Percentiles rank a stretch among this genome's conserved stretches.
Conservation (phyloP, 1,140 invertebrate genomes). For the Caerostris darwini region DNA sequence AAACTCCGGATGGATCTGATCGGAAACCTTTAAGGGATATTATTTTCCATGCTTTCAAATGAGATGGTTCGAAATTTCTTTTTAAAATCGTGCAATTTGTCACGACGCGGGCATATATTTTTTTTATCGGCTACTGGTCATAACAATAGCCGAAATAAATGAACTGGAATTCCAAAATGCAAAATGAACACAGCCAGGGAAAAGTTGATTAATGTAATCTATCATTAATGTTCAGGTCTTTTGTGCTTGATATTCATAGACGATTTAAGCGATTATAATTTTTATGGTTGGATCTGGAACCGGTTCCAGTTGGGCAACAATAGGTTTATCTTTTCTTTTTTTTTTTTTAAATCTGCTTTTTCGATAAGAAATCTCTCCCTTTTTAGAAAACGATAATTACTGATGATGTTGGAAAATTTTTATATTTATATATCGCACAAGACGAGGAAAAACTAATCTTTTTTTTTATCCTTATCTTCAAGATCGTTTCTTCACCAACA, state of each 20-base stretch:
- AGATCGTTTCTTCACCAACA: neutral
- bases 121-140: conserved; percentile 58
- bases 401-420: conserved; percentile 23
- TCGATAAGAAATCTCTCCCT: conserved; percentile 39
- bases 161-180: conserved; percentile 62
- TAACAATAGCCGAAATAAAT: conserved; percentile 65
- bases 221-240: conserved; percentile 63
- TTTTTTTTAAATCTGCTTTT: neutral
- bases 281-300: conserved; percentile 47
- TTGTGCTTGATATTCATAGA: conserved; percentile 66
- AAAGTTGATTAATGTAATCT: conserved; percentile 74
- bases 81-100: conserved; percentile 73
- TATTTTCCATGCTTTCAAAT: conserved; percentile 37
- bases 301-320: conserved; percentile 37
- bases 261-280: conserved; percentile 55
- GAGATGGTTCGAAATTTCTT: conserved; percentile 52
- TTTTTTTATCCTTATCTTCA: conserved; percentile 1
- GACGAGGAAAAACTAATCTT: neutral
- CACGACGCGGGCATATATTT: conserved; percentile 50
- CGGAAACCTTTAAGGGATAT: conserved; percentile 39
- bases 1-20: neutral
- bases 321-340: neutral
- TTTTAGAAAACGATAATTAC: conserved; percentile 58
- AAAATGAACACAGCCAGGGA: conserved; percentile 26
- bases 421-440: conserved; percentile 21